Conservation (phyloP, 53 echinoderm and acorn worm species). For the Antedon mediterranea region DNA sequence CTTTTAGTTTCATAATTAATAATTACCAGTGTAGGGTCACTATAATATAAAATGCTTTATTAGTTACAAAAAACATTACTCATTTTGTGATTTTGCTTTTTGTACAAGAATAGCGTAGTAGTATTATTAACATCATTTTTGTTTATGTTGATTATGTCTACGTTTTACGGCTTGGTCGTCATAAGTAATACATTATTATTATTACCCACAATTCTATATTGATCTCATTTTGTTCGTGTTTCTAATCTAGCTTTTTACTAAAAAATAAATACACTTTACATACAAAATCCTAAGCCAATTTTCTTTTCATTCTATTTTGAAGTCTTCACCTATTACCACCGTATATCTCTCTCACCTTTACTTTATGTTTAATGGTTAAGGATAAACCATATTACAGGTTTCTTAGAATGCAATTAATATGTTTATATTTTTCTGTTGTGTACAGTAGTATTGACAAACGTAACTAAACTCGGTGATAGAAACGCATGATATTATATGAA, state of each 20-base stretch:
- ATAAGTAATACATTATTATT: neutral
- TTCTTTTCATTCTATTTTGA: neutral
- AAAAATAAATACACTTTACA: neutral
- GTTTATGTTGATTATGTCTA: neutral
- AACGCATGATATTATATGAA: neutral
- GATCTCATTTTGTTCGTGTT: neutral
- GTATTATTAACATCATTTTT: neutral
- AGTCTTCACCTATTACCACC: neutral
- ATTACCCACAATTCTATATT: neutral
- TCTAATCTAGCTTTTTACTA: conserved; percentile 1
- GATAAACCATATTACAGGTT: neutral
- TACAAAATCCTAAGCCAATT: neutral
- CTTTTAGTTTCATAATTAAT: neutral
- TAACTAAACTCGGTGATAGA: neutral
- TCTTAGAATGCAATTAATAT: neutral
- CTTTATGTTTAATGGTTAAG: neutral
- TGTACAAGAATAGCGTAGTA: neutral
- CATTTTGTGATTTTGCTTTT: neutral
- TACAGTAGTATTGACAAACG: neutral
- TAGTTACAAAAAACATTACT: neutral
- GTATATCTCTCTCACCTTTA: neutral
- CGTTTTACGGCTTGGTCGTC: neutral
- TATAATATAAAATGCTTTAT: neutral
- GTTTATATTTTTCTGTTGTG: neutral
- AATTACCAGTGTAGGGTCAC: neutral